Evolutionary conservation across 2,113 vertebrate species (phyloP), one percentile per base, ranked within the genome.

Genomic region (Hemichromis elongatus): DNA sequence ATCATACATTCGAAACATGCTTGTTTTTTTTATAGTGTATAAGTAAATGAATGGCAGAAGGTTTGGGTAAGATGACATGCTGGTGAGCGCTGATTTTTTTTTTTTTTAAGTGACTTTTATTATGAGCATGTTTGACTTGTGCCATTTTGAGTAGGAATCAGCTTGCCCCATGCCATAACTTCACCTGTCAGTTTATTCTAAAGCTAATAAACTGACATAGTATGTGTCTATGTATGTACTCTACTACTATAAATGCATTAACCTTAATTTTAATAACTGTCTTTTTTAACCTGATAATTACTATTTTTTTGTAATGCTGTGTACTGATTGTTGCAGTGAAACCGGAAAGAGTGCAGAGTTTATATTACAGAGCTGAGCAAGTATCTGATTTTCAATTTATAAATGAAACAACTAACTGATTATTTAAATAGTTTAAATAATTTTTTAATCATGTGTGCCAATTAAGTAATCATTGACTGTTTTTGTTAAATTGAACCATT

Each of bases 51-150:
- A 57, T 82, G 59, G 35, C 47, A 59, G 54, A 33, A 5, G 19
- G 75, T 21, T 52, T 4, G 8, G 30, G 57, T 88, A 90, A 87
- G 83, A 84, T 87, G 85, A 93, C 91, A 82, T 84, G 85, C 82
- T 88, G 87, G 93, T 90, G 87, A 61, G 85, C 77, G 7, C 57
- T 90, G 93, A 94, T 84, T 9, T 86, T 80, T 82, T 80, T 55
- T 56, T 59, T 61, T 37, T 59, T 1, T n/a, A 57, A 57, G 14
- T 88, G 91, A 89, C 91, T 93, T 93, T 93, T 87, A 87, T 82
- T 70, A 81, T 94, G 85, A 95, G 90, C 89, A 45, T 95, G 95
- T 95, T 94, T 95, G 94, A 95, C 94, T 93, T 83, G 91, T 82
- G 94, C 95, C 93, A 93, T 92, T 91, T 93, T 89, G 77, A 90